A percentile compares a stretch with the other conserved stretches of the same genome.
Conservation (phyloP, 1,140 invertebrate genomes). For the Heliothis subflexa region DNA sequence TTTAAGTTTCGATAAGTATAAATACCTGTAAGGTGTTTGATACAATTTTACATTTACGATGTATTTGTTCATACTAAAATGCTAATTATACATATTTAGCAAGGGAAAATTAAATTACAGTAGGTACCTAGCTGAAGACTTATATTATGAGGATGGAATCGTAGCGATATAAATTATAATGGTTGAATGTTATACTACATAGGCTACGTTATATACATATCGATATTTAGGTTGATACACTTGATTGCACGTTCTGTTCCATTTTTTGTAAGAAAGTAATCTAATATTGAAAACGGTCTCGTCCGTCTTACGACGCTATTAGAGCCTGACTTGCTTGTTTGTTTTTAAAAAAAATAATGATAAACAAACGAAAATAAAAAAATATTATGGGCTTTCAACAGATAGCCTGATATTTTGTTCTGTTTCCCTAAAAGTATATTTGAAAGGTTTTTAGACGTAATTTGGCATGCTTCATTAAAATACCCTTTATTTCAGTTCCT, state of each 20-base stretch:
- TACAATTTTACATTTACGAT: too few species aligned
- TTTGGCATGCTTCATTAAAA: background rate
- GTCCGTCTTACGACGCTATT: background rate
- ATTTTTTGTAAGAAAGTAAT: background rate
- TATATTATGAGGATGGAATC: background rate
- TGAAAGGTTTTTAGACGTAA: background rate
- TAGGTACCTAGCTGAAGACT: background rate
- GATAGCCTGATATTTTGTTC: background rate
- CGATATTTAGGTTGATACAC: background rate
- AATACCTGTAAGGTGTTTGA: too few species aligned
- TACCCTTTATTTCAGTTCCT: background rate
- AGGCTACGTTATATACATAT: background rate
- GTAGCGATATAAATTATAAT: background rate
- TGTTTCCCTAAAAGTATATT: background rate
- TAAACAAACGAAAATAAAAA: background rate
- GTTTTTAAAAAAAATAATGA: background rate
- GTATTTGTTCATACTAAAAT: too few species aligned
- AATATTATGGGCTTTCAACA: too few species aligned
- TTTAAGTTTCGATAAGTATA: too few species aligned
- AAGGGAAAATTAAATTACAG: too few species aligned
- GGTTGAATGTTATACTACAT: too few species aligned
- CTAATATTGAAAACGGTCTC: slow-evolving; percentile 8
- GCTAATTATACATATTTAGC: too few species aligned
- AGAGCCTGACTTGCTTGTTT: slow-evolving; percentile 19
- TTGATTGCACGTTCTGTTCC: background rate